phyloP scores from a whole-genome alignment of 2,113 vertebrate species.

The Myiozetetes cayanensis region DNA sequence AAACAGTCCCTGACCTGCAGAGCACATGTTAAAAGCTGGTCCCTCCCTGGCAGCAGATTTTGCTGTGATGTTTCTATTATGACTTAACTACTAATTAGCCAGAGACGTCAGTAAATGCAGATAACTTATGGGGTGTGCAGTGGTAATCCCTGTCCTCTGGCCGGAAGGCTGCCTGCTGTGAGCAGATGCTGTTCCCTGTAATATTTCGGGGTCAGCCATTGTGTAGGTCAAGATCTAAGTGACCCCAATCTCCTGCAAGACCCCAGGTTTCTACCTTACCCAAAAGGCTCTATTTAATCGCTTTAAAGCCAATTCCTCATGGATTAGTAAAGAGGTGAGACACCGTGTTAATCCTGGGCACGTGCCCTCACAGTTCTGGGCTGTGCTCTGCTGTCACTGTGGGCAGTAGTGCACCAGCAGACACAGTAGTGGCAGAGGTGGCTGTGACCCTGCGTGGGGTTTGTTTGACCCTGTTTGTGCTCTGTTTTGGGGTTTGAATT shows the following conservation, averaged over 20 bases:
- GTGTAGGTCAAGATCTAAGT: not conserved
- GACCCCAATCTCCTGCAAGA: not conserved
- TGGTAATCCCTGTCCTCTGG: not conserved
- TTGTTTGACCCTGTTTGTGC: not conserved
- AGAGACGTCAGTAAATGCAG: not conserved
- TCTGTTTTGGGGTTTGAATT: not conserved
- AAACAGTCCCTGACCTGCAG: conserved; percentile 48
- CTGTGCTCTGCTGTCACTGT: not conserved
- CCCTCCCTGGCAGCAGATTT: not conserved
- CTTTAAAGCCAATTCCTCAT: not conserved
- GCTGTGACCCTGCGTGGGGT: not conserved
- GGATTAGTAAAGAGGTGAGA: not conserved
- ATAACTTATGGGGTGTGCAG: not conserved
- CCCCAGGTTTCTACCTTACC: not conserved
- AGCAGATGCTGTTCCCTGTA: not conserved
- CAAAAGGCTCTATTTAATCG: not conserved
- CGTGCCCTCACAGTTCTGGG: not conserved
- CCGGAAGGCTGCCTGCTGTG: not conserved
- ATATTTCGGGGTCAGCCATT: not conserved
- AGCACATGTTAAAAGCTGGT: not conserved
- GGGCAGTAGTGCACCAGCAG: not conserved
- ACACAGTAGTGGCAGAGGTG: not conserved
- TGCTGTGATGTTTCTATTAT: conserved; percentile 19
- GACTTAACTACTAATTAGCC: not conserved
- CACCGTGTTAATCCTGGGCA: not conserved